These are phyloP conservation scores for Malurus leucopterus DNA, from an alignment of 2,797 vertebrate genomes.

Conservation along the genomic window DNA sequence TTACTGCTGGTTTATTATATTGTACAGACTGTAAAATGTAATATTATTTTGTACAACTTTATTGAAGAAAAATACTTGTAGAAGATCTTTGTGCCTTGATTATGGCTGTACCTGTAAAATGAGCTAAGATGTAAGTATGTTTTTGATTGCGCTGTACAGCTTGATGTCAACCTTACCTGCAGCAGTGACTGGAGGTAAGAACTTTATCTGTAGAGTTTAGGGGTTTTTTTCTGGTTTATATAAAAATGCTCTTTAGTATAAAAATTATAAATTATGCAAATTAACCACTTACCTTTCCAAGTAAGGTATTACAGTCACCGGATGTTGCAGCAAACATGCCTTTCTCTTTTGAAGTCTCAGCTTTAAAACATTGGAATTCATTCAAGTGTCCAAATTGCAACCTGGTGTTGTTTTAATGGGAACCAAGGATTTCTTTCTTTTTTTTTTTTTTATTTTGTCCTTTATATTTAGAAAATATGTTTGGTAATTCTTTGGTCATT, in stretches of 20 bases:
- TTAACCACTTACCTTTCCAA: constrained; percentile 84
- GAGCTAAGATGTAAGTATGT: constrained; percentile 91
- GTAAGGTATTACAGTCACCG: constrained; percentile 77
- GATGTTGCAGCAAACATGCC: constrained; percentile 84
- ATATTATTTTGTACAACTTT: constrained; percentile 99
- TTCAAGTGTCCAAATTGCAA: constrained; percentile 86
- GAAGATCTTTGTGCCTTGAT: constrained; percentile 96
- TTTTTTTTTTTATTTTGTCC: background rate
- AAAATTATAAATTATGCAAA: constrained; percentile 91
- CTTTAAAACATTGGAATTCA: constrained; percentile 88
- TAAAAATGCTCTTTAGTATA: constrained; percentile 87
- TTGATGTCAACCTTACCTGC: constrained; percentile 88
- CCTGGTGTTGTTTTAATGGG: constrained; percentile 87
- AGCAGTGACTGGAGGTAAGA: constrained; percentile 83
- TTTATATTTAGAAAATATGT: constrained; percentile 49
- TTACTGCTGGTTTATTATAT: constrained; percentile 92
- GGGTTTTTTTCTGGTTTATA: constrained; percentile 86
- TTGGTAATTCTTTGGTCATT: constrained; percentile 82
- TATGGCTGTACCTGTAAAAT: constrained; percentile 92
- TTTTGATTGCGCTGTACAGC: constrained; percentile 94
- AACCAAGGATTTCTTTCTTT: constrained; percentile 68
- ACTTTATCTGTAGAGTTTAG: constrained; percentile 89
- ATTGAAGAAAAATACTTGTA: constrained; percentile 90
- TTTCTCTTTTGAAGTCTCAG: constrained; percentile 82
- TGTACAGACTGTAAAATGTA: constrained; percentile 97